Conservation (phyloP, 2,113 vertebrate species). For the Hiodon tergisus region DNA sequence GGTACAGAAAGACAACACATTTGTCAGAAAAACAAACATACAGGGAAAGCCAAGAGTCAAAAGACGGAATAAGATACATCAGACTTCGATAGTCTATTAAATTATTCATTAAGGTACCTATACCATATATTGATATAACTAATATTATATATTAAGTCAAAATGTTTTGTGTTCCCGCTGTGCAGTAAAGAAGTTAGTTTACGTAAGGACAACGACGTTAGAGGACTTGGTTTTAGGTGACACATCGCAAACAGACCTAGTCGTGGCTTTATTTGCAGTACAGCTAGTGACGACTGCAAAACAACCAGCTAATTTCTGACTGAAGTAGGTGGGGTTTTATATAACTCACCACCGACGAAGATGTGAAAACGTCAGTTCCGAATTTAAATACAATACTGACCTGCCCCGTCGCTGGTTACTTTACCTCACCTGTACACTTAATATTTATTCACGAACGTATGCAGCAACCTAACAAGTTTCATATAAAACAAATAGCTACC, state of each 20-base stretch:
- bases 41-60: constrained; percentile 45
- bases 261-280: neutral
- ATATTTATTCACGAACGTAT: neutral
- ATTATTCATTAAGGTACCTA: too few species aligned
- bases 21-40: constrained; percentile 35
- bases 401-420: too few species aligned
- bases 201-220: neutral
- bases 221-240: neutral
- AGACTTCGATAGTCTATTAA: neutral
- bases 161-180: too few species aligned
- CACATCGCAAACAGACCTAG: neutral
- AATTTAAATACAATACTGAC: neutral
- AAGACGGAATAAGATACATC: neutral
- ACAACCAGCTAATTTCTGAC: neutral
- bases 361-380: too few species aligned
- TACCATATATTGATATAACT: too few species aligned
- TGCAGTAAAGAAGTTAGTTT: too few species aligned
- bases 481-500: too few species aligned
- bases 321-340: neutral
- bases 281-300: neutral
- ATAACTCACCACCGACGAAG: neutral
- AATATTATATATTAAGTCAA: too few species aligned
- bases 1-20: neutral
- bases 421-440: too few species aligned
- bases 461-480: neutral